A percentile compares a stretch with the other conserved stretches of the same genome.
phyloP scores from a whole-genome alignment of 2,113 vertebrate species.

The Xiphophorus couchianus region DNA sequence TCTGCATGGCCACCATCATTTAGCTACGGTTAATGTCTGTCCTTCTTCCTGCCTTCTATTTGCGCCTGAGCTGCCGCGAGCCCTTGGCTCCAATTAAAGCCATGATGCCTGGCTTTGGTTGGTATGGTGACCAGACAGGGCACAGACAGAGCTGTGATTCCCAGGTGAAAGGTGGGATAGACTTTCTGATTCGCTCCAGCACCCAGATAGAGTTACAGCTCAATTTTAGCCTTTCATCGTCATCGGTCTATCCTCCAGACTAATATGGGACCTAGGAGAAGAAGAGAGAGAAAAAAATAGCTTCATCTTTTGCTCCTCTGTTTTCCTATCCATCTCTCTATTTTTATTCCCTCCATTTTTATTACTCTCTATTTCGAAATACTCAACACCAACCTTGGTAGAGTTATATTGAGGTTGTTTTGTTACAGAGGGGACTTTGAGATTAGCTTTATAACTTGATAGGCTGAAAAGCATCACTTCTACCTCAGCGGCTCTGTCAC shows the following conservation, averaged over 20 bases:
- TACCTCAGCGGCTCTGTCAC: slow-evolving; percentile 52
- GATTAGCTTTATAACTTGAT: slow-evolving; percentile 65
- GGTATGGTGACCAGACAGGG: slow-evolving; percentile 75
- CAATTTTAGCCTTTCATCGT: slow-evolving; percentile 74
- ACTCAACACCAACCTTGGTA: slow-evolving; percentile 16
- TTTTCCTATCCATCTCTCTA: slow-evolving; percentile 46
- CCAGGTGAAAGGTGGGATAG: slow-evolving; percentile 86
- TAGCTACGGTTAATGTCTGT: slow-evolving; percentile 62
- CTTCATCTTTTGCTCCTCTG: slow-evolving; percentile 48
- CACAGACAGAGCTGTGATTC: slow-evolving; percentile 76
- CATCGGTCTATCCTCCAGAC: slow-evolving; percentile 64
- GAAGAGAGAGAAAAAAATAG: slow-evolving; percentile 54
- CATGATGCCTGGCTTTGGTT: slow-evolving; percentile 74
- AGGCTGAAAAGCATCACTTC: slow-evolving; percentile 60
- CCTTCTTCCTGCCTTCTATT: slow-evolving; percentile 41
- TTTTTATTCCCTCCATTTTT: slow-evolving; percentile 43
- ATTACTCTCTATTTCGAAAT: slow-evolving; percentile 39
- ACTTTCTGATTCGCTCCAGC: slow-evolving; percentile 82
- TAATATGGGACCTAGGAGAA: slow-evolving; percentile 64
- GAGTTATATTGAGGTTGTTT: slow-evolving; percentile 42
- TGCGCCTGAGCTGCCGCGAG: slow-evolving; percentile 62
- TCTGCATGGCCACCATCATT: slow-evolving; percentile 69
- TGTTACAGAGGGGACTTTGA: slow-evolving; percentile 58
- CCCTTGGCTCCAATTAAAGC: slow-evolving; percentile 81
- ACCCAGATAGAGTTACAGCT: slow-evolving; percentile 81